Conservation (phyloP, 2,797 vertebrate species). For the Labeo calbasu region DNA sequence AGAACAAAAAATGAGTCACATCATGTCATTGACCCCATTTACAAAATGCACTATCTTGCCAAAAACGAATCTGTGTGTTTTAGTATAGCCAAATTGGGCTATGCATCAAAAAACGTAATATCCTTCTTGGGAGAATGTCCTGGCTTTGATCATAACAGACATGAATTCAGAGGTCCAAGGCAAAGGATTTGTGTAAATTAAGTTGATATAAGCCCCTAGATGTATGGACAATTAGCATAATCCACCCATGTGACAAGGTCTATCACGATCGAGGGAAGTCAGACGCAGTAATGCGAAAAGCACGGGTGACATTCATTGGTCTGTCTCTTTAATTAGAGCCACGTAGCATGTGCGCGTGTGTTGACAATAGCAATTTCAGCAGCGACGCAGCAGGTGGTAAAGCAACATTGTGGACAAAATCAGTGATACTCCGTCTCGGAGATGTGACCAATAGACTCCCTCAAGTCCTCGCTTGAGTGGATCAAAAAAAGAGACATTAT, state of each 20-base stretch:
- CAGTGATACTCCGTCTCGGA: slow-evolving; percentile 76
- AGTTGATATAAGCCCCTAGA: slow-evolving; percentile 49
- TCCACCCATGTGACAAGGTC: slow-evolving; percentile 43
- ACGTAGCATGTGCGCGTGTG: slow-evolving; percentile 68
- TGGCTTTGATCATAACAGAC: slow-evolving; percentile 50
- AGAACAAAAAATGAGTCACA: background rate
- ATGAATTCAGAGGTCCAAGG: slow-evolving; percentile 39
- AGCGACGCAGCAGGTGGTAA: slow-evolving; percentile 79
- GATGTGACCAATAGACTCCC: slow-evolving; percentile 79
- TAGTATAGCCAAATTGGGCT: background rate
- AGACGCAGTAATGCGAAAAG: slow-evolving; percentile 51
- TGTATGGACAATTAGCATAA: slow-evolving; percentile 60
- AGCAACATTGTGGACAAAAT: slow-evolving; percentile 75
- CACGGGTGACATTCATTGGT: slow-evolving; percentile 54
- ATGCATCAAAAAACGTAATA: background rate
- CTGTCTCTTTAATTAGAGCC: slow-evolving; percentile 77
- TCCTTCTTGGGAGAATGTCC: slow-evolving; percentile 12
- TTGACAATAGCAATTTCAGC: slow-evolving; percentile 81
- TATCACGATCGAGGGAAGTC: slow-evolving; percentile 39
- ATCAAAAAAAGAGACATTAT: slow-evolving; percentile 63
- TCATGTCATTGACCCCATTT: background rate
- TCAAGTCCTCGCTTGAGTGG: slow-evolving; percentile 66
- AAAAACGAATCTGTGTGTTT: background rate
- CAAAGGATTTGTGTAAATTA: slow-evolving; percentile 49
- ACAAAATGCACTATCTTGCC: background rate